Conservation (phyloP, 2,888 invertebrate genomes). For the Archips crataeganus region DNA sequence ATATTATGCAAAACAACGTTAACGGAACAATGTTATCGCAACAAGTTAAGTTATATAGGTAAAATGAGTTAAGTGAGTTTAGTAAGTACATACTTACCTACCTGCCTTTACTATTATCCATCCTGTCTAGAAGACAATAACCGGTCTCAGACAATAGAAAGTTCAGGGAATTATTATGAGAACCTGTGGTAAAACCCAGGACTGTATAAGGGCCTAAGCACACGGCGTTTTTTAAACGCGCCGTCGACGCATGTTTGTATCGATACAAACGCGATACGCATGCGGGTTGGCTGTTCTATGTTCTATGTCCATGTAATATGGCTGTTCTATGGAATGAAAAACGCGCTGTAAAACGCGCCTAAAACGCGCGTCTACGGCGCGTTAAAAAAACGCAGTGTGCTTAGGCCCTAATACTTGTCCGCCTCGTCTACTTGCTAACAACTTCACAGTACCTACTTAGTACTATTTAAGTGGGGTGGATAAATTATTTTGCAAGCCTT, state of each 20-base stretch:
- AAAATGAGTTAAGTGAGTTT: neutral
- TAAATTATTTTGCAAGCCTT: neutral
- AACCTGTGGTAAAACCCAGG: neutral
- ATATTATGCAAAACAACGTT: neutral
- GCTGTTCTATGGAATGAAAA: too few relatives aligned
- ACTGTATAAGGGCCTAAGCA: too few relatives aligned
- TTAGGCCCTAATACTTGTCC: neutral
- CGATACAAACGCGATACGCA: too few relatives aligned
- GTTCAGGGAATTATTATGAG: slow-evolving; percentile 8
- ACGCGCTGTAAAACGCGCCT: too few relatives aligned
- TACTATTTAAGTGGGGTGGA: neutral
- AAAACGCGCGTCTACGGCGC: too few relatives aligned
- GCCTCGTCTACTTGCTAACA: neutral
- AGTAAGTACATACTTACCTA: neutral
- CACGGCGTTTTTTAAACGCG: too few relatives aligned
- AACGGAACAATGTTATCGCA: neutral
- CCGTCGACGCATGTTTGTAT: too few relatives aligned
- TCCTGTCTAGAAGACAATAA: slow-evolving; percentile 6
- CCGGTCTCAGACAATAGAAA: slow-evolving; percentile 6
- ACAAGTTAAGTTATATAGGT: neutral
- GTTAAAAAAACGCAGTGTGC: too few relatives aligned
- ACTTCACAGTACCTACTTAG: neutral
- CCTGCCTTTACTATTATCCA: neutral
- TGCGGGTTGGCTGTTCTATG: too few relatives aligned
- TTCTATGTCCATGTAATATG: too few relatives aligned